Evolutionary conservation across 2,888 invertebrate species (phyloP).

Genomic region (Prenolepis imparis): DNA sequence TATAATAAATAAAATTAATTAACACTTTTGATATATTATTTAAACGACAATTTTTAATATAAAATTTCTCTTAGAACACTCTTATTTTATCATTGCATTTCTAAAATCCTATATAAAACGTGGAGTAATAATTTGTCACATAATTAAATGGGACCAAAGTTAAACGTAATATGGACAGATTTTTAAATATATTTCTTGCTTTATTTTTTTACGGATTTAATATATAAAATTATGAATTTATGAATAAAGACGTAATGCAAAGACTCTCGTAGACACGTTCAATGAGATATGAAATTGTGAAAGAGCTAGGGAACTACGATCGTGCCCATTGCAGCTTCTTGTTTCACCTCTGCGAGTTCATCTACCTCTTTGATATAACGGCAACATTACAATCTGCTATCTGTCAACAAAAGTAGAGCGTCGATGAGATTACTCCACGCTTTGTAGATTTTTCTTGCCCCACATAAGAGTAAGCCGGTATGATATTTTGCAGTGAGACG

Average conservation of each 20-base stretch:
- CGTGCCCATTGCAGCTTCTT: conserved; percentile 49
- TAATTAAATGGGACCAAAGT: neutral
- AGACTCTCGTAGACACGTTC: neutral
- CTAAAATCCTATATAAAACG: neutral
- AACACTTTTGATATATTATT: neutral
- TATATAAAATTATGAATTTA: neutral
- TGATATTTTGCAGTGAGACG: conserved; percentile 68
- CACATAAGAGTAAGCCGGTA: conserved; percentile 67
- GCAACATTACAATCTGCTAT: conserved; percentile 42
- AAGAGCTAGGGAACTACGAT: neutral
- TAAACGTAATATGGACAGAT: neutral
- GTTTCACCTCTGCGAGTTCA: conserved; percentile 41
- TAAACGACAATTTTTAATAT: neutral
- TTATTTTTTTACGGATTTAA: neutral
- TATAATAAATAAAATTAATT: conserved; percentile 1
- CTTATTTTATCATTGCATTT: neutral
- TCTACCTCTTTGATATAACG: conserved; percentile 35
- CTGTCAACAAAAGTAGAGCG: conserved; percentile 59
- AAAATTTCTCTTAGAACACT: conserved; percentile 14
- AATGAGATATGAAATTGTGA: neutral
- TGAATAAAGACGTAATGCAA: neutral
- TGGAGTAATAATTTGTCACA: neutral
- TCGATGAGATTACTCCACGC: conserved; percentile 65
- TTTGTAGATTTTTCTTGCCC: conserved; percentile 70
- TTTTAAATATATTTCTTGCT: neutral